These are phyloP conservation scores for Cyprinodon diabolis DNA, from an alignment of 2,797 vertebrate genomes.

Conservation along the genomic window DNA sequence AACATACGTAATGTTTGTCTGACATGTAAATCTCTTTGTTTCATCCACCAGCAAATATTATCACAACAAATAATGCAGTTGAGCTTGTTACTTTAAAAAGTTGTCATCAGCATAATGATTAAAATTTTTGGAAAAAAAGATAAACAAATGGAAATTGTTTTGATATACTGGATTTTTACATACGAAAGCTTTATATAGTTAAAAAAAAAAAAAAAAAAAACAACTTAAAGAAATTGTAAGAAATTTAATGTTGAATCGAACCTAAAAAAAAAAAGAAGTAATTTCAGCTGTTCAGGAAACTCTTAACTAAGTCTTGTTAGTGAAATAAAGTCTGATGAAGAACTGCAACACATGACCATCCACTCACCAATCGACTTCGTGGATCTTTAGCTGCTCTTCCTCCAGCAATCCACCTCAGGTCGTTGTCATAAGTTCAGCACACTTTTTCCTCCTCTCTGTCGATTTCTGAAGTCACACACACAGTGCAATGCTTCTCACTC, in stretches of 20 bases:
- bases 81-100: background rate
- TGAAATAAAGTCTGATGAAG: background rate
- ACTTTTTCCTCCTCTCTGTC: conserved; percentile 59
- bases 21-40: conserved; percentile 40
- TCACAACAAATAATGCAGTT: conserved; percentile 11
- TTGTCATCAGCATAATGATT: background rate
- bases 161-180: background rate
- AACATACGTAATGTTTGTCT: conserved; percentile 23
- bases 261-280: background rate
- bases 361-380: conserved; percentile 65
- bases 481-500: conserved; percentile 58
- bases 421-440: conserved; percentile 57
- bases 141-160: background rate
- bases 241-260: background rate
- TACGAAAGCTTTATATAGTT: background rate
- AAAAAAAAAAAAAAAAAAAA: background rate
- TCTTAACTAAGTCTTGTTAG: background rate
- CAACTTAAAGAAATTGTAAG: conserved; percentile 3
- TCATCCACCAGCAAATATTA: conserved; percentile 27
- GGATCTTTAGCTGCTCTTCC: conserved; percentile 46
- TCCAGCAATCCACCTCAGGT: conserved; percentile 34
- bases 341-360: conserved; percentile 23
- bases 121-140: background rate
- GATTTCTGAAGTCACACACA: conserved; percentile 57
- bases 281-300: conserved; percentile 1